These are phyloP conservation scores for Camelus dromedarius DNA, from an alignment of 2,113 vertebrate genomes.

Conservation along the genomic window DNA sequence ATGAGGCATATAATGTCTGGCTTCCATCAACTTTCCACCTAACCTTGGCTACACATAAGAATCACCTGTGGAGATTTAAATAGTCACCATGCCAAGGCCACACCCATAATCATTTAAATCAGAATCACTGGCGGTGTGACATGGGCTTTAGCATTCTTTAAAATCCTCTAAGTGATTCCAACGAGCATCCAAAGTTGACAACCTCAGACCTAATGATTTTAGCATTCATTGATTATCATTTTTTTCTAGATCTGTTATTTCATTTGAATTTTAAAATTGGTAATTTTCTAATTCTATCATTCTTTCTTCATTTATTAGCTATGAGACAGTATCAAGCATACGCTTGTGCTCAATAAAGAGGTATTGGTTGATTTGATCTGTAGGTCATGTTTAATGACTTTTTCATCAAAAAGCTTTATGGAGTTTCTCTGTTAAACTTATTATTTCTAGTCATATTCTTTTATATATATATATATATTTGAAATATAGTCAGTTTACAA, in stretches of 20 bases:
- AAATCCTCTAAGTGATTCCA: constrained; percentile 8
- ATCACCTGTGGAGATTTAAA: background rate
- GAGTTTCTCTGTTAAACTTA: constrained; percentile 3
- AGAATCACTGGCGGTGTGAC: background rate
- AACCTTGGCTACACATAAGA: background rate
- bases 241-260: constrained; percentile 23
- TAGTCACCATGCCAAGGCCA: background rate
- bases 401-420: constrained; percentile 2
- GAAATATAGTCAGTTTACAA: too few relatives aligned
- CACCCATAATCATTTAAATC: background rate
- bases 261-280: constrained; percentile 31
- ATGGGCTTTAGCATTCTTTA: background rate
- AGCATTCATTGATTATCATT: background rate
- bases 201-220: constrained; percentile 1
- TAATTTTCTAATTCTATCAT: constrained; percentile 27
- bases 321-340: background rate
- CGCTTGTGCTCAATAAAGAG: background rate
- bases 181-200: constrained; percentile 3
- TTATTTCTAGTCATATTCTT: too few relatives aligned
- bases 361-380: constrained; percentile 47
- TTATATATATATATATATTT: too few relatives aligned
- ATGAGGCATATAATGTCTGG: background rate
- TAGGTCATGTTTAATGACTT: constrained; percentile 48
- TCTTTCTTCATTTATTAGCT: constrained; percentile 34
- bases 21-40: background rate